Base-by-base conservation (phyloP, 2,888 invertebrate genomes). In the Harmothoe impar region DNA sequence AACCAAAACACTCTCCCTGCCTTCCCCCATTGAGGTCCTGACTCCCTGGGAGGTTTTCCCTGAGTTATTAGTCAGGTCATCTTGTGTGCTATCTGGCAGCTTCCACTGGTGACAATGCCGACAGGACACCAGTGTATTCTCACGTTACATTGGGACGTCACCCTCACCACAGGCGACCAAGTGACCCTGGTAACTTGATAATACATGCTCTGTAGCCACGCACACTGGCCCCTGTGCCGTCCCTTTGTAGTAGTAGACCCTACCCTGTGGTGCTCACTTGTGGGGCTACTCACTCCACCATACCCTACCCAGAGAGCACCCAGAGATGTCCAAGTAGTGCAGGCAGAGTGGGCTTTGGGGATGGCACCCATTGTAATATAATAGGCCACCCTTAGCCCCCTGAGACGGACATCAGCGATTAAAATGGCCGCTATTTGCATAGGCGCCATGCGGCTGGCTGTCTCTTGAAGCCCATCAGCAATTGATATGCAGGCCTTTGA, bases 291-390 rank as follows among this genome's bases (percentile, higher is more conserved):
- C 62, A 62, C 23, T 62, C 62, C 62, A 43, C 62, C 23, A 62
- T 62, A 20, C n/a, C 62, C n/a, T 62, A 20, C 20, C 62, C n/a
- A 62, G 62, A n/a, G 7, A n/a, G 20, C 15, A n/a, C 23, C n/a
- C 62, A 62, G 62, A 62, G 62, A 62, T 62, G 62, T 62, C 62
- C n/a, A n/a, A 62, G 62, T 62, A 62, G 62, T 62, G 62, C 62
- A 62, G 62, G n/a, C 3, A 62, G n/a, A n/a, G 20, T 20, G 62
- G 62, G 62, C 23, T 62, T 62, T 62, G 62, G 20, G 62, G 20
- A n/a, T n/a, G n/a, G 23, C n/a, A 20, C n/a, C 62, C 62, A 62
- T 20, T 20, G 62, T 62, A 62, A 62, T 62, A 62, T 15, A 62
- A 62, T 62, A 62, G 43, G 43, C 43, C 43, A 43, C 43, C 43